Base-by-base conservation (phyloP, 2,797 vertebrate species). In the Tarsius wallacei region DNA sequence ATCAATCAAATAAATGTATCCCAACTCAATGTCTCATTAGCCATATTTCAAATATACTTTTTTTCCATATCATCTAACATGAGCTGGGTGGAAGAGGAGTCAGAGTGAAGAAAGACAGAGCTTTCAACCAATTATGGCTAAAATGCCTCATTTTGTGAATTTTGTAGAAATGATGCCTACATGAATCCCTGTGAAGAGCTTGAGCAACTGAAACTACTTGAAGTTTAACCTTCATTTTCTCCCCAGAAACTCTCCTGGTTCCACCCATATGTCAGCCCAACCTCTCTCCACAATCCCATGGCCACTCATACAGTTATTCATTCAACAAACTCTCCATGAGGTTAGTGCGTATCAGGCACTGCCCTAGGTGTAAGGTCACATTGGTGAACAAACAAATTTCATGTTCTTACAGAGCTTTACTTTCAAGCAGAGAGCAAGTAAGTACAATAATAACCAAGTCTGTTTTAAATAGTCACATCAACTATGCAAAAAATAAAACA, bases 181-280 rank as follows among this genome's bases (percentile, higher is more conserved):
- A 1, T 1, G 31, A 66, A 2, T 6, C 6, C 26, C 31, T 83
- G 36, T n/a, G 53, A 82, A 16, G 16, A 17, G 2, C 26, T 70
- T 15, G 26, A 7, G 31, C 7, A 22, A 4, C 2, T 84, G 28
- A 78, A 66, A 78, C 5, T 61, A 10, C 12, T 26, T 21, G 22
- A 89, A 64, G 59, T 7, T 53, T 53, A 26, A 16, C 19, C 1
- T 51, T 24, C 6, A 1, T n/a, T 21, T 59, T 19, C n/a, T 59
- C 13, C 26, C 49, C 49, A 21, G 63, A 12, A 59, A 31, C 19
- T 26, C 22, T 28, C 33, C 15, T 14, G 12, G 7, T 31, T n/a
- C 57, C 31, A 51, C 59, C 4, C 33, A 19, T 28, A 3, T 0
- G 0, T 42, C 22, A 26, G n/a, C 31, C 13, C 2, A 51, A 2